Base-by-base conservation (phyloP, 2,113 vertebrate genomes). In the Asarcornis scutulata region DNA sequence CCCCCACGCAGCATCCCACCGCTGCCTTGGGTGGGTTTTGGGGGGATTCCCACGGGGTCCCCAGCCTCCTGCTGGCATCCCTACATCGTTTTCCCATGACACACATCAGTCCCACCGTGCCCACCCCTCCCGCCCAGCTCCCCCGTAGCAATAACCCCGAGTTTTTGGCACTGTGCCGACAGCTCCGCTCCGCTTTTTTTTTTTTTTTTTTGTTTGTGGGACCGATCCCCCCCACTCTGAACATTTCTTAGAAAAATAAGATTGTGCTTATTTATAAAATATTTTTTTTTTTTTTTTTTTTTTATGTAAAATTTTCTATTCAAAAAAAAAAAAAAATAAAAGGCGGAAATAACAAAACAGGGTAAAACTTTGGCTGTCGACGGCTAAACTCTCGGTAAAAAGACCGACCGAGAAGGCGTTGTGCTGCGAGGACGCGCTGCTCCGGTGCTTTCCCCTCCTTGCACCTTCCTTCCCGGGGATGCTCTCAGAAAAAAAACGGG, bases 171-270 rank as follows among this genome's bases (percentile, higher is more conserved):
- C 92, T 18, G 38, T 86, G 87, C 86, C 82, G 88, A 91, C 53
- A 74, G 95, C 97, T 94, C 92, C 0, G 0, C 62, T 80, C 50
- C 40, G 27, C 14, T 68, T 72, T 90, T 94, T 46, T 46, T 97
- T 97, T 92, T 38, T 38, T 46, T 97, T 97, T 91, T n/a, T n/a
- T n/a, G n/a, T n/a, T n/a, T n/a, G n/a, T 91, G 74, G 96, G 92
- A 97, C 95, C 88, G 96, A 89, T 31, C 69, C 26, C 68, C 46
- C 38, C 87, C 17, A 13, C 66, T 71, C 56, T 42, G 38, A 25
- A 5, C 53, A n/a, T 96, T 97, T 96, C 96, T 96, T 98, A 98
- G 31, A 98, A 98, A 98, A 98, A 98, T 98, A 98, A 97, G 97
- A 86, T 93, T 91, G 92, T 90, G 88, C 95, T 97, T 97, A 78